Conservation (phyloP, 2,113 vertebrate genomes). For the Eubucco bourcierii region DNA sequence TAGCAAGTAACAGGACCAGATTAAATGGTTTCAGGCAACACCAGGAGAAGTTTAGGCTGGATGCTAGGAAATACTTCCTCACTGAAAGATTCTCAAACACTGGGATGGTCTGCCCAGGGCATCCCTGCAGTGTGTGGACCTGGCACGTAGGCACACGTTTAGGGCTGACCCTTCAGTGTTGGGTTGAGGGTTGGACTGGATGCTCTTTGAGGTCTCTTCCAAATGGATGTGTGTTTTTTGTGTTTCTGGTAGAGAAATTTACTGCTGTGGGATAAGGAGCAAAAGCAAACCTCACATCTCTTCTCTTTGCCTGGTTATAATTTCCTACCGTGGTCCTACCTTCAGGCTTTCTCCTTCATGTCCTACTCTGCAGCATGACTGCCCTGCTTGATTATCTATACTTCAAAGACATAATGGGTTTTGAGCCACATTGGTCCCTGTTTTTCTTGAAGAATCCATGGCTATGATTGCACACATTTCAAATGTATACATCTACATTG, state of each 20-base stretch:
- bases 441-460: not conserved
- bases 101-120: too few species aligned
- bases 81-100: too few species aligned
- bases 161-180: too few species aligned
- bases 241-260: not conserved
- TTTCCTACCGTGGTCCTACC: not conserved
- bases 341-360: not conserved
- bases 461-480: not conserved
- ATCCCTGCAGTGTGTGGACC: too few species aligned
- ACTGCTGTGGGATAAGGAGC: not conserved
- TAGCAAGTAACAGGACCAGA: too few species aligned
- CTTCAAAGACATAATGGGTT: not conserved
- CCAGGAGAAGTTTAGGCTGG: too few species aligned
- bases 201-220: too few species aligned
- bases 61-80: too few species aligned
- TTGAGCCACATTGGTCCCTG: not conserved
- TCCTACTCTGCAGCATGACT: accelerated
- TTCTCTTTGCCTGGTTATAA: not conserved
- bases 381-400: accelerated
- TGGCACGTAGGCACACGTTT: too few species aligned
- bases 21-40: too few species aligned
- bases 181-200: too few species aligned
- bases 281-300: not conserved
- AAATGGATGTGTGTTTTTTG: too few species aligned
- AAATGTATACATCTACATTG: not conserved